Evolutionary conservation across 2,888 invertebrate genomes (phyloP).

Genomic region (Calameuta pallipes): DNA sequence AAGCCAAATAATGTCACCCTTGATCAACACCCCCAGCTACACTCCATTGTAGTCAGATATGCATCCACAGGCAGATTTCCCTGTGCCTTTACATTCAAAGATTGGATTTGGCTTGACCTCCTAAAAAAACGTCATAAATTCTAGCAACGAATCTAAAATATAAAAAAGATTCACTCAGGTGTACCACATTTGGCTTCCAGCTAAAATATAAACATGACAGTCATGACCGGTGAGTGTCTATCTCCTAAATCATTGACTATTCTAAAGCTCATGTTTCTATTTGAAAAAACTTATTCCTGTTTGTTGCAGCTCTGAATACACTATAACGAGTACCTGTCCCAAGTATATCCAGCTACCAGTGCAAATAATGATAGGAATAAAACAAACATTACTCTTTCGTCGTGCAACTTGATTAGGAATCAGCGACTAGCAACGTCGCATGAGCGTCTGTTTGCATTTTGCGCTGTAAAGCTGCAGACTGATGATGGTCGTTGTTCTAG

Average conservation of each 20-base stretch:
- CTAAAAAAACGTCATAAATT: background rate
- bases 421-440: background rate
- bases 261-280: background rate
- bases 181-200: background rate
- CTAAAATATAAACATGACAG: background rate
- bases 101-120: background rate
- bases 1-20: background rate
- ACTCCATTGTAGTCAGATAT: background rate
- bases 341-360: background rate
- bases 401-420: constrained; percentile 4
- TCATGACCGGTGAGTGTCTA: background rate
- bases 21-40: background rate
- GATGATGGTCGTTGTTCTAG: background rate
- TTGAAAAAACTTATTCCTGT: background rate
- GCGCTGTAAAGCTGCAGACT: background rate
- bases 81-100: background rate
- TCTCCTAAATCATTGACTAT: background rate
- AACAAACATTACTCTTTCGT: background rate
- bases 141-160: background rate
- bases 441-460: background rate
- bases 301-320: background rate
- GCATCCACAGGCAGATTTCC: background rate
- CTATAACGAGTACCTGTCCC: background rate
- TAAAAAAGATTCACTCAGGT: background rate
- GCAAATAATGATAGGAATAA: background rate